These are phyloP conservation scores for Monodelphis domestica DNA, from an alignment of 2,797 vertebrate genomes.

Conservation along the genomic window DNA sequence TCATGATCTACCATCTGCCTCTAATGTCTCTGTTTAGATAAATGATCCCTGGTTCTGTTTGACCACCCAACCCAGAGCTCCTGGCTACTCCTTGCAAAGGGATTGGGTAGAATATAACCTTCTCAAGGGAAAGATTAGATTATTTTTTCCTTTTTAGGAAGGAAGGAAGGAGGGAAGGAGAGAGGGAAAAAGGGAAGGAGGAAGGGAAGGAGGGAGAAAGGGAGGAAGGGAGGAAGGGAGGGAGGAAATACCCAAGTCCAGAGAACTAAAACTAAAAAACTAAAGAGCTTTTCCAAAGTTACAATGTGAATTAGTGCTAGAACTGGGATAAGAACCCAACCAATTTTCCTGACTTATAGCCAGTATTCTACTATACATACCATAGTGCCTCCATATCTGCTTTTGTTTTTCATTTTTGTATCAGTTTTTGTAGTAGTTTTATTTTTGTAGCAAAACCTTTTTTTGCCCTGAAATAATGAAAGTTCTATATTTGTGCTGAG, in stretches of 20 bases:
- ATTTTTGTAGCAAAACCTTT: slow-evolving; percentile 35
- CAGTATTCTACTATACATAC: not conserved
- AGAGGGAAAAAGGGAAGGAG: too few relatives aligned
- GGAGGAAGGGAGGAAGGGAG: too few relatives aligned
- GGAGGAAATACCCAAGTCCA: slow-evolving; percentile 45
- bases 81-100: not conserved
- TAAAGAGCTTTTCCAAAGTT: not conserved
- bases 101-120: not conserved
- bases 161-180: too few relatives aligned
- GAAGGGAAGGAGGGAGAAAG: too few relatives aligned
- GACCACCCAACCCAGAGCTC: not conserved
- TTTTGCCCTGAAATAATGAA: slow-evolving; percentile 36
- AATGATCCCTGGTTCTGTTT: not conserved
- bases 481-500: slow-evolving; percentile 7
- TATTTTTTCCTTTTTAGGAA: not conserved
- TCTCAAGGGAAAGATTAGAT: not conserved
- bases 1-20: not conserved
- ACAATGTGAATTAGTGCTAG: rapidly evolving
- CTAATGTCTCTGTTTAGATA: not conserved
- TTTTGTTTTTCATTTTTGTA: slow-evolving; percentile 7
- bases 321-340: slow-evolving; percentile 17
- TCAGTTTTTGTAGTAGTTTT: too few relatives aligned
- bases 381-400: not conserved
- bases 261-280: too few relatives aligned
- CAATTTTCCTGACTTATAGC: not conserved